These are phyloP conservation scores for Leptoteleia sp. DNA, from an alignment of 1,140 invertebrate species.

Conservation along the genomic window DNA sequence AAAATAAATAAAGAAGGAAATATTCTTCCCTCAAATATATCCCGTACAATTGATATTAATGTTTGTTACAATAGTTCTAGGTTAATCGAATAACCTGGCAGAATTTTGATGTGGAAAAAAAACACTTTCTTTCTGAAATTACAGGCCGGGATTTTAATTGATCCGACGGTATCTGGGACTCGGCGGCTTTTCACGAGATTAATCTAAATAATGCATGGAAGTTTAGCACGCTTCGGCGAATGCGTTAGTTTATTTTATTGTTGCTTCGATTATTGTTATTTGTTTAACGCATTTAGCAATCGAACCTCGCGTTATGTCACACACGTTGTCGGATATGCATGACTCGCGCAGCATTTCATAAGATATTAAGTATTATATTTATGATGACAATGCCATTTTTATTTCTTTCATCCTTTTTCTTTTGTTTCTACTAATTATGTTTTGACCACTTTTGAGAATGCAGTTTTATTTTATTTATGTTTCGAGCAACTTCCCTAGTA, in stretches of 20 bases:
- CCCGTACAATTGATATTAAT: neutral
- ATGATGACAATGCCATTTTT: conserved; percentile 5
- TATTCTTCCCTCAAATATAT: too few species aligned
- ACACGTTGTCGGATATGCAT: conserved; percentile 2
- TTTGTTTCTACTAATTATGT: neutral
- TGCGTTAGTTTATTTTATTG: neutral
- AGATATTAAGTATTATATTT: conserved; percentile 10
- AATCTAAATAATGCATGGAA: neutral
- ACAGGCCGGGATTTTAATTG: conserved; percentile 3
- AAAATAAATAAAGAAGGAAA: neutral
- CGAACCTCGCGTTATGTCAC: conserved; percentile 9
- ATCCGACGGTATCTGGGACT: too few species aligned
- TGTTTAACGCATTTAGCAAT: neutral
- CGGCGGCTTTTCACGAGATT: neutral
- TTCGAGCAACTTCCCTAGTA: too few species aligned
- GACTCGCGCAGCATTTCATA: conserved; percentile 1
- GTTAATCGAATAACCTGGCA: too few species aligned
- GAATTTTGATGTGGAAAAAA: neutral
- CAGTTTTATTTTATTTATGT: too few species aligned
- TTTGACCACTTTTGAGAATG: too few species aligned
- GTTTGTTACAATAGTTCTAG: too few species aligned
- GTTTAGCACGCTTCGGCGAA: neutral
- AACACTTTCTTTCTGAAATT: conserved; percentile 10
- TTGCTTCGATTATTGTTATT: neutral
- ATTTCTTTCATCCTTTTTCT: neutral